These are phyloP conservation scores for Hirtodrosophila trivittata DNA, from an alignment of 2,888 invertebrate genomes.

Conservation along the genomic window DNA sequence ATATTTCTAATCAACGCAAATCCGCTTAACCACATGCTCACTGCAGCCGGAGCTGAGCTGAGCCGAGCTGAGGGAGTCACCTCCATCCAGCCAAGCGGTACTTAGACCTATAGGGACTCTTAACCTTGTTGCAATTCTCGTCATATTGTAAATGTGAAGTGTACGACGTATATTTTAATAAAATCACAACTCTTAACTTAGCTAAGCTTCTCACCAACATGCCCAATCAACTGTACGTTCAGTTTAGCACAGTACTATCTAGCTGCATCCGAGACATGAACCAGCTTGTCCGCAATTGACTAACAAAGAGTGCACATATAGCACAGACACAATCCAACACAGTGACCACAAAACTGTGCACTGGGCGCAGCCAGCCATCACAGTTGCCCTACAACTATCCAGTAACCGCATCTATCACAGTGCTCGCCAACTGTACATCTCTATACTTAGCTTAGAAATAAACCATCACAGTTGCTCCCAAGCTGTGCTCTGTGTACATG, in stretches of 20 bases:
- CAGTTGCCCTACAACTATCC: too few relatives aligned
- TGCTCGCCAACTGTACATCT: too few relatives aligned
- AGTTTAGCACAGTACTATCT: background rate
- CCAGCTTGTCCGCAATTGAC: too few relatives aligned
- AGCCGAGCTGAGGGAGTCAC: background rate
- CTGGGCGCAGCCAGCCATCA: too few relatives aligned
- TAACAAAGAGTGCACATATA: too few relatives aligned
- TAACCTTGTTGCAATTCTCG: slow-evolving; percentile 77
- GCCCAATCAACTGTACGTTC: background rate
- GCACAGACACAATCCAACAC: too few relatives aligned
- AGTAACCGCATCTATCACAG: too few relatives aligned
- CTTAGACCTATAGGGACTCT: slow-evolving; percentile 44
- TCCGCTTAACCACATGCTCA: slow-evolving; percentile 15
- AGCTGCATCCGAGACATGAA: too few relatives aligned
- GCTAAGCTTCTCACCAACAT: background rate
- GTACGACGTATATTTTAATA: slow-evolving; percentile 64
- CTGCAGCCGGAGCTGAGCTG: slow-evolving; percentile 18
- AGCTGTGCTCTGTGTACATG: too few relatives aligned
- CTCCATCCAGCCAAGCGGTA: slow-evolving; percentile 7
- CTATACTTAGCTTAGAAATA: too few relatives aligned
- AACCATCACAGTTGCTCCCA: too few relatives aligned
- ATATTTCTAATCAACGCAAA: slow-evolving; percentile 55
- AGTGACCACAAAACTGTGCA: too few relatives aligned
- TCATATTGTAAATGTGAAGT: slow-evolving; percentile 74
- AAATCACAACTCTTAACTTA: slow-evolving; percentile 68